Base-by-base conservation (phyloP, 2,888 invertebrate genomes). In the Stomorhina lunata region DNA sequence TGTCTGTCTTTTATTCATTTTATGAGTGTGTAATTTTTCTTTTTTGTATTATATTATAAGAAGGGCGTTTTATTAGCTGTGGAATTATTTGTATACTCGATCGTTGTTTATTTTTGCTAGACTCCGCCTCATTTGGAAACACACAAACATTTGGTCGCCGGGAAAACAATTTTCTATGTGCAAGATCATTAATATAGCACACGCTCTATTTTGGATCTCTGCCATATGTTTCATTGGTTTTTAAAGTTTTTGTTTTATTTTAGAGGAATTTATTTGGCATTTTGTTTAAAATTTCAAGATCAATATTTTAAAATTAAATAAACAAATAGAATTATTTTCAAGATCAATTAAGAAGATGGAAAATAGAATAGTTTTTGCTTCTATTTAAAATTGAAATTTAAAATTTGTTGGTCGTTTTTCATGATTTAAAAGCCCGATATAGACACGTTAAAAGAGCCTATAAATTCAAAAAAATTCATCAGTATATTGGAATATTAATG, bases 81-180 rank as follows among this genome's bases (percentile, higher is more conserved):
- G 53, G 50, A 22, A 72, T 73, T 72, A 25, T 63, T 59, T 71
- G 32, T 72, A 25, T 50, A 61, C 34, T 61, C 61, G n/a, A n/a
- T n/a, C n/a, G 2, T 43, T 72, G 59, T 78, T 57, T 63, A 32
- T 53, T 68, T n/a, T 79, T 27, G 27, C n/a, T 48, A 80, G 78
- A 75, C 84, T 84, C 84, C 84, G 84, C 84, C 84, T 82, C 55
- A 55, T 65, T 69, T 69, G 68, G 43, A 53, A 78, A 53, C 43
- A 57, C 55, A 25, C 25, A 75, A 27, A 43, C 22, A 12, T 32
- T 48, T 43, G 5, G 43, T 32, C 5, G 32, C 34, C 27, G 27
- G 55, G 43, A 22, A 45, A 34, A 20, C 15, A 25, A 59, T 34
- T n/a, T 22, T 20, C n/a, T 40, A 15, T 50, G 4, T 15, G 15